Evolutionary conservation across 2,113 vertebrate genomes (phyloP), one percentile per base, ranked within the genome.

Genomic region (Chlamydotis undulata): DNA sequence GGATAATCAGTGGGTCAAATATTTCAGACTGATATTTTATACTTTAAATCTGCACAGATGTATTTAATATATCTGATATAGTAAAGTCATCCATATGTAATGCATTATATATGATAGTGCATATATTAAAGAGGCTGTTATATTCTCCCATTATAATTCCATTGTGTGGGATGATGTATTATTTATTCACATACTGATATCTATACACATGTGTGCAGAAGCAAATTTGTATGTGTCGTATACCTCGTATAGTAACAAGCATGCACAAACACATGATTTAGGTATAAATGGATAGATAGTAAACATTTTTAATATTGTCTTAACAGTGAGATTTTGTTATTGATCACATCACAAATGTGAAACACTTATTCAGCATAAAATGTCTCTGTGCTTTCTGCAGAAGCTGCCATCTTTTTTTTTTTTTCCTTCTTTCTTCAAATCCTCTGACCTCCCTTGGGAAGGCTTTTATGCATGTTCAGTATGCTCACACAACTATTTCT

Each of bases 381-480:
- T 8, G 8, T 47, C 59, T 75, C 88, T 61, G 22, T 56, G 74
- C 65, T 89, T 84, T 93, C 87, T 89, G 89, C 63, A 80, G 84
- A 96, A 91, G 71, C 95, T 94, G 83, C 67, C 92, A 67, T 91
- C 39, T 92, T 93, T 90, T 91, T 60, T 59, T 64, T 56, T 50
- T 52, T 31, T 31, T 29, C 17, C 88, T 95, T 90, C 91, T 80
- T 85, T 87, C 83, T 93, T 94, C 97, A 96, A 91, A 95, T 96
- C 95, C 97, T 96, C 94, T 94, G 86, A 87, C 85, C 95, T 98
- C 98, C 98, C 98, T 89, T 94, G 98, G 98, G 98, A 98, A 97
- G 93, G 85, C 96, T 98, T 97, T 97, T 91, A 78, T 88, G 95
- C 98, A 97, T 69, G 94, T 97, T 98, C 98, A 98, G 97, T 98